A percentile compares a stretch with the other conserved stretches of the same genome.
Conservation (phyloP, 2,888 invertebrate species). For the Acronicta alni region DNA sequence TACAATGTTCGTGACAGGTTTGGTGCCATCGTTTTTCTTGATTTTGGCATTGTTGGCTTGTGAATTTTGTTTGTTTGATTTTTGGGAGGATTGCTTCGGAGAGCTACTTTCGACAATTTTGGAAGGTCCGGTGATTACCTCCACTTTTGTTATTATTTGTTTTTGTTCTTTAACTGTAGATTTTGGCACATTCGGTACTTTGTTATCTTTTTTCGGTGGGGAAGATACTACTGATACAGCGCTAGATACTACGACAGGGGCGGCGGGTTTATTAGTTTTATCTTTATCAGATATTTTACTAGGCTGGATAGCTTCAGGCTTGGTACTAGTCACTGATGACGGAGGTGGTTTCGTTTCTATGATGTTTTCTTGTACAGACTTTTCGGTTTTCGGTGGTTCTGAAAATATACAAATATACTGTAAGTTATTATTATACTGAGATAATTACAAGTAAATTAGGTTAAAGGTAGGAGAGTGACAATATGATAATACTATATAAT, state of each 20-base stretch:
- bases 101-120: constrained; percentile 79
- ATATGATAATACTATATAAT: too few species aligned
- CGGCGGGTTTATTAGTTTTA: constrained; percentile 78
- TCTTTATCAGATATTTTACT: constrained; percentile 81
- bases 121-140: constrained; percentile 88
- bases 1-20: constrained; percentile 79
- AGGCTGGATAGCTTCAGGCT: constrained; percentile 83
- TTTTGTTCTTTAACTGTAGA: constrained; percentile 83
- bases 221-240: constrained; percentile 80
- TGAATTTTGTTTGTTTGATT: constrained; percentile 71
- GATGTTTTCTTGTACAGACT: constrained; percentile 82
- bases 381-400: constrained; percentile 84
- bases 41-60: constrained; percentile 68
- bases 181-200: constrained; percentile 79
- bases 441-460: too few species aligned
- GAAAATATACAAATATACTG: constrained; percentile 56
- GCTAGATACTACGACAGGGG: constrained; percentile 77
- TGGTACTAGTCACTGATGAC: constrained; percentile 74
- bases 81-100: constrained; percentile 70
- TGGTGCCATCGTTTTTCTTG: constrained; percentile 74
- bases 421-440: not conserved
- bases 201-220: constrained; percentile 84
- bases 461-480: too few species aligned
- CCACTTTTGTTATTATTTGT: constrained; percentile 86
- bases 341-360: constrained; percentile 86